Evolutionary conservation across 2,113 vertebrate genomes (phyloP).

Genomic region (Hypanus sabinus): DNA sequence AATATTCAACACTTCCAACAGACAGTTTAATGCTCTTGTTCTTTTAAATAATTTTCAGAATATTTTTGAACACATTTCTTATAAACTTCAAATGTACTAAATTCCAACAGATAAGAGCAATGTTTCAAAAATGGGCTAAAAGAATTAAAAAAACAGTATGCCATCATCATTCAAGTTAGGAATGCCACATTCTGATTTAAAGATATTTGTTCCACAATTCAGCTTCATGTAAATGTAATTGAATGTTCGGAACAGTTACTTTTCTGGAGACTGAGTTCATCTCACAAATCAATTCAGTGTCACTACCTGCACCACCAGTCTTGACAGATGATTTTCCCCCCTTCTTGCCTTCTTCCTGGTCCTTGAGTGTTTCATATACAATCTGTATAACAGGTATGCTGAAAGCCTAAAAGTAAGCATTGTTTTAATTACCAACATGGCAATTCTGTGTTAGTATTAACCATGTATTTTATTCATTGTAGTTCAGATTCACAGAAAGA

Average conservation of each 20-base stretch:
- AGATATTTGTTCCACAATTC: background rate
- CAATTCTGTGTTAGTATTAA: background rate
- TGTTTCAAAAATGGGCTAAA: background rate
- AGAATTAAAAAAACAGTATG: background rate
- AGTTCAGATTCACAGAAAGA: background rate
- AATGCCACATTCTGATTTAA: background rate
- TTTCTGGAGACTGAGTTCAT: background rate
- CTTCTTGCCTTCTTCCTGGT: constrained; percentile 89
- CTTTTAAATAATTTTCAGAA: background rate
- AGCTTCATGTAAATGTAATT: background rate
- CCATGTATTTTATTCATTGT: background rate
- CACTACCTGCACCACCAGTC: constrained; percentile 75
- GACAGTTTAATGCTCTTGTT: background rate
- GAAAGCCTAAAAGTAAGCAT: constrained; percentile 69
- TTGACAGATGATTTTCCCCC: constrained; percentile 81
- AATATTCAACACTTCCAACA: background rate
- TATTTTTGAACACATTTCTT: background rate
- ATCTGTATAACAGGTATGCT: constrained; percentile 97
- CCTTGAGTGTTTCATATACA: constrained; percentile 92
- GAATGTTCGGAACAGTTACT: background rate
- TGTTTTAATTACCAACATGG: background rate
- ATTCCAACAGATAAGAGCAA: background rate
- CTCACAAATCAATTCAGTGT: background rate
- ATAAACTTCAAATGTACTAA: background rate
- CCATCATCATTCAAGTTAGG: background rate